Evolutionary conservation across 2,113 vertebrate genomes (phyloP).

Genomic region (Odocoileus virginianus): DNA sequence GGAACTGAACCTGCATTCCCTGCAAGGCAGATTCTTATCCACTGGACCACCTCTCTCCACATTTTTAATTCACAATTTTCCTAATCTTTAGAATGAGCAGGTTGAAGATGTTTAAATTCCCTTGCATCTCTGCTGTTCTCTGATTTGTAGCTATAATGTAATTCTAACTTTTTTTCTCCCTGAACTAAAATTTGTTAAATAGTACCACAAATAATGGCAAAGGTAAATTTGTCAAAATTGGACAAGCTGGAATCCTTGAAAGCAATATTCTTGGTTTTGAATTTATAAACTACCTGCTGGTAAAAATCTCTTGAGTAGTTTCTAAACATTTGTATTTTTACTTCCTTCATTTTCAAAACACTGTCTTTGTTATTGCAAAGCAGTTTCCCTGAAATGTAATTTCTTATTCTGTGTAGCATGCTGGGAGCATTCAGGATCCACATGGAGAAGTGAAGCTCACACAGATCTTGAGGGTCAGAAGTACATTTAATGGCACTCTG

Average conservation of each 20-base stretch:
- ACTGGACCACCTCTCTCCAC: neutral
- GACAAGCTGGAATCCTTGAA: neutral
- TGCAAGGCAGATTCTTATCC: neutral
- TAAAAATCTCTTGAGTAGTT: constrained; percentile 17
- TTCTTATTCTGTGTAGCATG: neutral
- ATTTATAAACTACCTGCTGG: constrained; percentile 23
- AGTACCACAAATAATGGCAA: constrained; percentile 49
- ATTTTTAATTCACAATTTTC: neutral
- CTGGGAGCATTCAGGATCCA: neutral
- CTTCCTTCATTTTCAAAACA: constrained; percentile 35
- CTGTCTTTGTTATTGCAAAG: neutral
- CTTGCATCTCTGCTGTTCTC: neutral
- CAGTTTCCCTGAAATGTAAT: neutral
- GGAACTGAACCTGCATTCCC: neutral
- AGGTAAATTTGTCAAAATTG: constrained; percentile 31
- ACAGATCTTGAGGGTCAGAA: constrained; percentile 28
- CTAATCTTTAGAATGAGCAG: neutral
- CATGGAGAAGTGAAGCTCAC: neutral
- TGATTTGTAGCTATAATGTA: neutral
- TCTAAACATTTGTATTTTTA: constrained; percentile 40
- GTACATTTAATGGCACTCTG: neutral
- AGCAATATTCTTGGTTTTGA: neutral
- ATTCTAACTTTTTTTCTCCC: neutral
- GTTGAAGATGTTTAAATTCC: neutral
- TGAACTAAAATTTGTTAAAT: neutral